Base-by-base conservation (phyloP, 2,797 vertebrate species). In the Manis javanica region DNA sequence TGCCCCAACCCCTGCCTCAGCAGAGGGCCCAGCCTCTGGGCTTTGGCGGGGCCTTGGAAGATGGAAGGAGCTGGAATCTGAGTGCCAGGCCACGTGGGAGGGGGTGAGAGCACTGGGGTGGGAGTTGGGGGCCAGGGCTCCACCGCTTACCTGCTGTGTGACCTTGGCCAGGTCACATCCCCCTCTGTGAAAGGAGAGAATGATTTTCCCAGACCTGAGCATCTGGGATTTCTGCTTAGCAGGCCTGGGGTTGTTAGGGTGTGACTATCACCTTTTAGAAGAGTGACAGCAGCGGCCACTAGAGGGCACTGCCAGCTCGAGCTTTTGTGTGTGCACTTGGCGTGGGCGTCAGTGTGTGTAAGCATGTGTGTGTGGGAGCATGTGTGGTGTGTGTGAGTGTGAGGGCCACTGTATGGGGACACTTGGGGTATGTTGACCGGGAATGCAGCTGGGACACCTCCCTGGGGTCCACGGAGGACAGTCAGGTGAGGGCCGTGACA, bases 291-390 rank as follows among this genome's bases (percentile, higher is more conserved):
- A 37, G 37, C 0, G 21, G 53, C 87, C 90, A 88, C 59, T 8
- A 86, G 96, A 66, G 78, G 83, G 90, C n/a, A 9, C 82, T 91
- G 34, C 34, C 2, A 1, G 15, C 12, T 1, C 3, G 13, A 16
- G 8, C 49, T 53, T 31, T 11, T n/a, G 13, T 31, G 19, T 7
- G 78, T 59, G 68, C n/a, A 37, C 3, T 5, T 7, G 9, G 9
- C 14, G 7, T 21, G 57, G 0, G 16, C 4, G 2, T 16, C 3
- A 3, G 7, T 12, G 9, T 1, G 1, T 24, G 24, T 2, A 24
- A 8, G 24, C 2, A 18, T 53, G 37, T 4, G 37, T 61, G 46
- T 26, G 29, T 49, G 34, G 39, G 39, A 29, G 39, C 46, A 42
- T 29, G 71, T 46, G 42, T 49, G 69, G 5, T 29, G 39, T 42